Conservation (phyloP, 2,888 invertebrate species). For the Chloroclysta siterata region DNA sequence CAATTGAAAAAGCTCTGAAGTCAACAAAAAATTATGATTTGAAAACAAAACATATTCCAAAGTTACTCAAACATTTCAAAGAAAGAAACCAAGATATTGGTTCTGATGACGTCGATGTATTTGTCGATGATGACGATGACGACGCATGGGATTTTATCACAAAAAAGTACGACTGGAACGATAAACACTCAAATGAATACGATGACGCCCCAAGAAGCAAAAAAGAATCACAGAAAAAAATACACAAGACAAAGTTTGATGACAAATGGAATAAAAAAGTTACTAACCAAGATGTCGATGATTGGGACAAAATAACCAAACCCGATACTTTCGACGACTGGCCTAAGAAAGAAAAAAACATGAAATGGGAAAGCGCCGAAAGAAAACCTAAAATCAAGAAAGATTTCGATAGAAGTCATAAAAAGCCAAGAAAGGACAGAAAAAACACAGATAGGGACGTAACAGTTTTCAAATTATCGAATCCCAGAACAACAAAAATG, state of each 20-base stretch:
- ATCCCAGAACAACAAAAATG: constrained; percentile 14
- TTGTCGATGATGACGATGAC: constrained; percentile 10
- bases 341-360: constrained; percentile 13
- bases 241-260: neutral
- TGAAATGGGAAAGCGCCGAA: constrained; percentile 10
- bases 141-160: constrained; percentile 31
- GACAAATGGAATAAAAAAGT: constrained; percentile 8
- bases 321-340: neutral
- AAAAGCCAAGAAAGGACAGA: neutral
- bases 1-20: neutral
- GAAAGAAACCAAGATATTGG: neutral
- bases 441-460: constrained; percentile 8
- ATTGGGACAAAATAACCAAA: constrained; percentile 11
- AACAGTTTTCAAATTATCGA: neutral
- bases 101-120: constrained; percentile 3
- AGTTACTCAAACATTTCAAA: neutral
- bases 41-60: neutral
- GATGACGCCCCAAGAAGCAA: neutral
- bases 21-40: constrained; percentile 1
- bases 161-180: constrained; percentile 21
- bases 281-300: constrained; percentile 5
- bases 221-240: constrained; percentile 9
- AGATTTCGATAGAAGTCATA: neutral
- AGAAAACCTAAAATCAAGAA: constrained; percentile 11
- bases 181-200: neutral